Percentiles rank a stretch among this genome's conserved stretches.
Conservation (phyloP, 2,888 invertebrate genomes). For the Myopa testacea region DNA sequence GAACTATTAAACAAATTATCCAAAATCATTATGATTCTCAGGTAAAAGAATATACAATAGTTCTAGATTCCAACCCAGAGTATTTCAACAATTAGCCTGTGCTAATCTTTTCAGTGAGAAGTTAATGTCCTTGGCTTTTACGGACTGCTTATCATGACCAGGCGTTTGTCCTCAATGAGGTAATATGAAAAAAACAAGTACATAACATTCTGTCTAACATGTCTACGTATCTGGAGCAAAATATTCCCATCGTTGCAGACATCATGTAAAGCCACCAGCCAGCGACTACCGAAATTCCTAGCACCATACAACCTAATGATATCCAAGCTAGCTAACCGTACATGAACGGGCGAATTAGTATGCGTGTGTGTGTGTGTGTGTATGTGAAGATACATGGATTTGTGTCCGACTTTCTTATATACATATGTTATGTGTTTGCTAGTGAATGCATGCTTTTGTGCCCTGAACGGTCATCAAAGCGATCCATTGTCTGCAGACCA, state of each 20-base stretch:
- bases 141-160: no score
- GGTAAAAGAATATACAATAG: no score
- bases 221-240: conserved; percentile 43
- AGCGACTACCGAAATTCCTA: conserved; percentile 52
- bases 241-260: conserved; percentile 61
- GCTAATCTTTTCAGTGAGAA: no score
- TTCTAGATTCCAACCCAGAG: no score
- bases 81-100: no score
- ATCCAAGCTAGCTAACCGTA: no score
- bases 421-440: not conserved
- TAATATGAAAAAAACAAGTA: no score
- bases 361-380: not conserved
- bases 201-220: not conserved
- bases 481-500: conserved; percentile 36
- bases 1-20: no score
- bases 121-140: no score
- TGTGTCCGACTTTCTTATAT: not conserved
- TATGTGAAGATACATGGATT: not conserved
- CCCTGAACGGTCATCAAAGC: conserved; percentile 39
- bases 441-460: conserved; percentile 32
- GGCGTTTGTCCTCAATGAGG: no score
- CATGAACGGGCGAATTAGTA: not conserved
- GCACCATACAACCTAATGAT: no score
- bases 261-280: conserved; percentile 56
- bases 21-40: no score